Percentiles rank a stretch among this genome's conserved stretches.
Evolutionary conservation across 1,140 invertebrate species (phyloP).

Genomic region (Chrysoperla carnea): DNA sequence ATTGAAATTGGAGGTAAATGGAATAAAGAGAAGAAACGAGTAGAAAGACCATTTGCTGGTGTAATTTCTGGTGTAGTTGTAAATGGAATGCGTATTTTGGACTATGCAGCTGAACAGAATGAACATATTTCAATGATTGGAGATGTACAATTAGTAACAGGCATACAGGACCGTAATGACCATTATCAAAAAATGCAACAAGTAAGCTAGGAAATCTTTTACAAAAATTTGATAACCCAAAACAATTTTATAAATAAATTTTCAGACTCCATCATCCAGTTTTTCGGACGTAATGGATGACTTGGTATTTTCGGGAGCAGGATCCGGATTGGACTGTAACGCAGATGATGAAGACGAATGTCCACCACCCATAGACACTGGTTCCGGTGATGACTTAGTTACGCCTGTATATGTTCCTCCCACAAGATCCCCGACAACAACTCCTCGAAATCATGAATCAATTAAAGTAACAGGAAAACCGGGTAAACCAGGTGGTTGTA

Average conservation of each 20-base stretch:
- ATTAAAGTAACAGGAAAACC: conserved; percentile 11
- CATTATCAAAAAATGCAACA: conserved; percentile 64
- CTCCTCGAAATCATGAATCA: conserved; percentile 21
- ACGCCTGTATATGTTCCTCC: conserved; percentile 80
- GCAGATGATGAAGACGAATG: conserved; percentile 76
- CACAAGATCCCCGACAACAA: conserved; percentile 46
- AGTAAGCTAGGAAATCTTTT: too few relatives aligned
- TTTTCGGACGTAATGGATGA: conserved; percentile 65
- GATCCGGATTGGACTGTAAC: conserved; percentile 70
- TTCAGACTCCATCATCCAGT: conserved; percentile 66
- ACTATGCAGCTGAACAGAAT: conserved; percentile 68
- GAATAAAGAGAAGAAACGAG: conserved; percentile 50
- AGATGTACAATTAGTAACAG: conserved; percentile 52
- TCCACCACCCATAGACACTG: conserved; percentile 60
- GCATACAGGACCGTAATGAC: conserved; percentile 51
- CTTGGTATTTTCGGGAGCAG: conserved; percentile 73
- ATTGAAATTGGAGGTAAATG: conserved; percentile 80
- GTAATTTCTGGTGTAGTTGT: conserved; percentile 77
- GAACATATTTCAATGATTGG: conserved; percentile 50
- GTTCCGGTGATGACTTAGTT: conserved; percentile 75
- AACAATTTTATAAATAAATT: conserved; percentile 21
- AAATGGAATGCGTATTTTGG: conserved; percentile 68
- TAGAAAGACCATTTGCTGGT: conserved; percentile 66
- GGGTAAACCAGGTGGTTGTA: conserved; percentile 27
- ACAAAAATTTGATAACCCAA: too few relatives aligned